Percentiles rank a stretch among this genome's conserved stretches.
Conservation (phyloP, 2,113 vertebrate genomes). For the Epinephelus moara region DNA sequence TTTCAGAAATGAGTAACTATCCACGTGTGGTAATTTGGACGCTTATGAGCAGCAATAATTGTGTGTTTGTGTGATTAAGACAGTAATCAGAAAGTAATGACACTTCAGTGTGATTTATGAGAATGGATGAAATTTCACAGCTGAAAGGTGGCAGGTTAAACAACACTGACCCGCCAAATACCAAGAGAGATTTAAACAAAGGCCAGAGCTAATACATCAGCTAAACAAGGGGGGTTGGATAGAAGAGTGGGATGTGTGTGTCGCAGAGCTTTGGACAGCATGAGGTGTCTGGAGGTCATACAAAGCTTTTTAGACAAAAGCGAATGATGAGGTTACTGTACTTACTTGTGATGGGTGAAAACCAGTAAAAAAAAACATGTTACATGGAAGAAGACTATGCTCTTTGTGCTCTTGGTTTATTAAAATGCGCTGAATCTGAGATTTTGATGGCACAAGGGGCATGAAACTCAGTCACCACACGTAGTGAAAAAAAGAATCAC, state of each 20-base stretch:
- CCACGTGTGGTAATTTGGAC: constrained; percentile 49
- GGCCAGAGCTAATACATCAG: constrained; percentile 47
- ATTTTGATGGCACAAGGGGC: constrained; percentile 17
- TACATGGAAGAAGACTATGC: not conserved
- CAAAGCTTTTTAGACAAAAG: constrained; percentile 30
- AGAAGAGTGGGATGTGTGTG: constrained; percentile 9
- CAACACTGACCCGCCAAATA: constrained; percentile 64
- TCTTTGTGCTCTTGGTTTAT: constrained; percentile 29
- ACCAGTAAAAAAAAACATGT: not conserved
- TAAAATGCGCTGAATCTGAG: constrained; percentile 30
- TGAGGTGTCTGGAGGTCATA: constrained; percentile 25
- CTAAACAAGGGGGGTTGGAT: constrained; percentile 13
- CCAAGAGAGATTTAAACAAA: constrained; percentile 67
- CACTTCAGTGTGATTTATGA: constrained; percentile 73
- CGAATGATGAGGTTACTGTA: not conserved
- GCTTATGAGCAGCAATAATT: constrained; percentile 57
- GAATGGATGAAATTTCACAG: constrained; percentile 59
- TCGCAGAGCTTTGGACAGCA: constrained; percentile 5
- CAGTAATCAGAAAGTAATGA: constrained; percentile 75
- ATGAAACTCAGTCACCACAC: constrained; percentile 1
- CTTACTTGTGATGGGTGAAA: constrained; percentile 13
- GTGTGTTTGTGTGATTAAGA: constrained; percentile 69
- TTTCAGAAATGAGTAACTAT: constrained; percentile 36
- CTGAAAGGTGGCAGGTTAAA: constrained; percentile 68
- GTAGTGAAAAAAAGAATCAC: constrained; percentile 7